Evolutionary conservation across 2,113 vertebrate species (phyloP), one percentile per base, ranked within the genome.

Genomic region (Craseonycteris thonglongyai): DNA sequence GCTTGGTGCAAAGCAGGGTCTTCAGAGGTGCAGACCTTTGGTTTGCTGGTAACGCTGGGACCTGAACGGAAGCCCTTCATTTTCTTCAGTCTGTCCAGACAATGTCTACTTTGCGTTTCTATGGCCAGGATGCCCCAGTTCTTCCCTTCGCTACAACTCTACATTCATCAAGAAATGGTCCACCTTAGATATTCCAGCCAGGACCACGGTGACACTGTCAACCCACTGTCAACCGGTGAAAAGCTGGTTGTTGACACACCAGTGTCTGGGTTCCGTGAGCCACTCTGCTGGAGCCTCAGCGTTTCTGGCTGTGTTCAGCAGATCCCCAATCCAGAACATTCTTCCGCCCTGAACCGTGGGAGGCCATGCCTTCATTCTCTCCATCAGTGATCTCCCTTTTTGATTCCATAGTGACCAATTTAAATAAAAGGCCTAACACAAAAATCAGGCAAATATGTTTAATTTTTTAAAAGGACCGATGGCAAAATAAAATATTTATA

Each of bases 401-500:
- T 13, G 2, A 65, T 42, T 84, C 71, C 49, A 26, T 1, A 45
- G 61, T 42, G 22, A 88, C 56, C 87, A 90, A 95, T 75, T 68
- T 92, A 88, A 97, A 97, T 85, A 94, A 97, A 96, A 92, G 79
- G 65, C 86, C 91, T 95, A 96, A 97, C 94, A 95, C 97, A 97
- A 97, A 97, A 61, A 98, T 97, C 98, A 98, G 98, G 97, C 98
- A 98, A 98, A 98, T 98, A 97, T 98, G 98, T 99, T 99, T 99
- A 99, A 99, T 98, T 99, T 99, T 98, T 98, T 98, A 99, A 99
- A 99, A 99, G 99, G 99, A 99, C 98, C 98, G 98, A 99, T 98
- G 99, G 99, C 98, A 99, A 99, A 99, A 99, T 98, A 99, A 99
- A 98, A 99, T 99, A 99, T 99, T 99, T 99, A 99, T 99, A 99